Evolutionary conservation across 2,888 invertebrate species (phyloP).

Genomic region (Chaetogeoica ovagalla): DNA sequence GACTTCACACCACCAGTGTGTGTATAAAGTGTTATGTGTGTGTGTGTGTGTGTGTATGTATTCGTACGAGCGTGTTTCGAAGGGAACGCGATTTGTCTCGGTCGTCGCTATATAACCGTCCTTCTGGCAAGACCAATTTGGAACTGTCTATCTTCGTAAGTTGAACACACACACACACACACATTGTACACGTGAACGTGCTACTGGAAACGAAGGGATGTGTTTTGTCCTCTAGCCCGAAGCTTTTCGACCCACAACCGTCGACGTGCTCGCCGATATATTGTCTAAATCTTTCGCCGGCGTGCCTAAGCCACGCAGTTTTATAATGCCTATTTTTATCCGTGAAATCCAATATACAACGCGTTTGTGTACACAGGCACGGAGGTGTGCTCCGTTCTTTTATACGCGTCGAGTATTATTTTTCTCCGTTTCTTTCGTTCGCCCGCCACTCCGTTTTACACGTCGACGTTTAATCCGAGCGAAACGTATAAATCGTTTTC

Average conservation of each 20-base stretch:
- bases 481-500: not conserved
- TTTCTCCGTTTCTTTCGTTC: too few relatives aligned
- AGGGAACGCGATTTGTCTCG: constrained; percentile 36
- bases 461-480: not conserved
- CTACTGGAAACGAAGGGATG: not conserved
- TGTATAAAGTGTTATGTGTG: too few relatives aligned
- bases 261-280: not conserved
- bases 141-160: constrained; percentile 18
- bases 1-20: too few relatives aligned
- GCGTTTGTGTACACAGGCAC: too few relatives aligned
- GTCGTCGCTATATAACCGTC: not conserved
- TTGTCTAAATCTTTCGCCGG: not conserved
- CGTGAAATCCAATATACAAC: constrained; percentile 23
- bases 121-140: constrained; percentile 30
- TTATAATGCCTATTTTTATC: constrained; percentile 10
- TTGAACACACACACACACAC: too few relatives aligned
- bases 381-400: too few relatives aligned
- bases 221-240: not conserved
- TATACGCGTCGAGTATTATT: too few relatives aligned
- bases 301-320: not conserved
- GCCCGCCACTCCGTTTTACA: not conserved
- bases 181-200: too few relatives aligned
- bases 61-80: too few relatives aligned
- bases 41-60: too few relatives aligned
- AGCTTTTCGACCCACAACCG: not conserved